Conservation (phyloP, 1,140 invertebrate genomes). For the Psilanteris sp. region DNA sequence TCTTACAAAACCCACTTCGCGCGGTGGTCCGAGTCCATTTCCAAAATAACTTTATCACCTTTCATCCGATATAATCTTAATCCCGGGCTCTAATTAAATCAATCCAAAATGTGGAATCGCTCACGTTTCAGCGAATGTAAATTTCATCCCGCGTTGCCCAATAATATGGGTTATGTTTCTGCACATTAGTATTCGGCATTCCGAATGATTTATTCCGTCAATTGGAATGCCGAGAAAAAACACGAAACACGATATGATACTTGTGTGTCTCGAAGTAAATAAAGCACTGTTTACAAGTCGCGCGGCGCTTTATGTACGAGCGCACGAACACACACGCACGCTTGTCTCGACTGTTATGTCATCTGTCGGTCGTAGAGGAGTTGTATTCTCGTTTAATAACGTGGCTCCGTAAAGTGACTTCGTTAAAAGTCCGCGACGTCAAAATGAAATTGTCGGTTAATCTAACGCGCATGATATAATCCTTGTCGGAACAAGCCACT, state of each 20-base stretch:
- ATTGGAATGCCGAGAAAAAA: constrained; percentile 42
- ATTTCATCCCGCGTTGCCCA: constrained; percentile 13
- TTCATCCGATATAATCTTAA: constrained; percentile 41
- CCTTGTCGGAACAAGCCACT: constrained; percentile 77
- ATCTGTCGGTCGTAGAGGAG: constrained; percentile 29
- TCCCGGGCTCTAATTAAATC: constrained; percentile 48
- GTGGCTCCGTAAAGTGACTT: constrained; percentile 51
- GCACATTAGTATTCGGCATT: constrained; percentile 20
- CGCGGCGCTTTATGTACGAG: background rate
- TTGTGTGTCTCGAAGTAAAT: constrained; percentile 7
- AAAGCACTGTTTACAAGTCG: constrained; percentile 16
- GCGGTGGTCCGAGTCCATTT: no score
- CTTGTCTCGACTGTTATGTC: constrained; percentile 53
- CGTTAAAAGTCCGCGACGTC: constrained; percentile 71
- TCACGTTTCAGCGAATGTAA: constrained; percentile 41
- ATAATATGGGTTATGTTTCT: constrained; percentile 32
- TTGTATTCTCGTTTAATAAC: constrained; percentile 46
- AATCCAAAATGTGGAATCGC: constrained; percentile 38
- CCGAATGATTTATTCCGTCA: constrained; percentile 38
- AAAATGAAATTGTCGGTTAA: constrained; percentile 74
- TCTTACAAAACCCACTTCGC: background rate
- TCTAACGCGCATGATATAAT: constrained; percentile 79
- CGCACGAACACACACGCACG: background rate
- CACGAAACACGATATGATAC: constrained; percentile 39
- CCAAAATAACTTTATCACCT: constrained; percentile 27